A percentile compares a stretch with the other conserved stretches of the same genome.
Conservation (phyloP, 2,797 vertebrate genomes). For the Uromys caudimaculatus region DNA sequence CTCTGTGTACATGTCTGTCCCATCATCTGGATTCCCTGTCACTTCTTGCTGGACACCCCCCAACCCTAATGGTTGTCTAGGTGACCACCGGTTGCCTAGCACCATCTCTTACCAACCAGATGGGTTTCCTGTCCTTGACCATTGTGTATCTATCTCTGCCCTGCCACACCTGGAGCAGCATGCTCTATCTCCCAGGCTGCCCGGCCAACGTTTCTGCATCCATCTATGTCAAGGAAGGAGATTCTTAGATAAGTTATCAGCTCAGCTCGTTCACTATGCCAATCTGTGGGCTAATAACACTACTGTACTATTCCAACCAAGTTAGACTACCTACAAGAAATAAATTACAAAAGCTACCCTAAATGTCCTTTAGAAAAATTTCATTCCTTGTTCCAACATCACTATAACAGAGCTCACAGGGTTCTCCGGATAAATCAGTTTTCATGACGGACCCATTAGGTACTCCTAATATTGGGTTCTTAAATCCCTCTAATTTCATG, state of each 20-base stretch:
- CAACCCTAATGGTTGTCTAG: constrained; percentile 51
- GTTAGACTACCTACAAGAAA: background rate
- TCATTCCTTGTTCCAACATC: background rate
- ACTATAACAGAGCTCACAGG: background rate
- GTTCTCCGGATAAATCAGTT: background rate
- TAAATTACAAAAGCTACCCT: background rate
- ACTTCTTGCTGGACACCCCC: background rate
- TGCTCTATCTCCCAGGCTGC: constrained; percentile 35
- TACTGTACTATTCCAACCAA: background rate
- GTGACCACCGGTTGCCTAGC: constrained; percentile 61
- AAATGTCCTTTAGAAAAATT: background rate
- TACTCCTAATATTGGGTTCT: background rate
- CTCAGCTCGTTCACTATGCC: constrained; percentile 15
- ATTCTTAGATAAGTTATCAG: constrained; percentile 54
- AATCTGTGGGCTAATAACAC: background rate
- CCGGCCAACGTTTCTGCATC: background rate
- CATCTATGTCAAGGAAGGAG: constrained; percentile 55
- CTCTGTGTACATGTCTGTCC: background rate
- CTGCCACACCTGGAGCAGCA: constrained; percentile 46
- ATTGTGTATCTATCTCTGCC: background rate
- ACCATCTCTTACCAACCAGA: constrained; percentile 35
- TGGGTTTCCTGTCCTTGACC: constrained; percentile 48
- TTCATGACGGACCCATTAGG: background rate
- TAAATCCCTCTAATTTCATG: constrained; percentile 1
- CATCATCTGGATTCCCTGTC: background rate